A percentile compares a stretch with the other conserved stretches of the same genome.
Evolutionary conservation across 2,888 invertebrate species (phyloP).

Genomic region (Eupithecia insigniata): DNA sequence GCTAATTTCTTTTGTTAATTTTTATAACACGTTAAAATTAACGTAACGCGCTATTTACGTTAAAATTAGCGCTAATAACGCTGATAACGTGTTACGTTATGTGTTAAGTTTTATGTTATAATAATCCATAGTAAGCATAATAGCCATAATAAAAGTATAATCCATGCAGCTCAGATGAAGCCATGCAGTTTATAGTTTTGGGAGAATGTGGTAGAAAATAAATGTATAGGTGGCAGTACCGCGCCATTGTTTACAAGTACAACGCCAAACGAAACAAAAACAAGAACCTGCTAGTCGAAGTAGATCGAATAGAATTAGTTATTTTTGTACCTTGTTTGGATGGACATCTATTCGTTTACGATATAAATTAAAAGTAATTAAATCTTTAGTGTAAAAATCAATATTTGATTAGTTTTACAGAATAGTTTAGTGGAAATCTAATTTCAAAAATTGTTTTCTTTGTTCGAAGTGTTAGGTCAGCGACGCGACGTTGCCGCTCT

Average conservation of each 20-base stretch:
- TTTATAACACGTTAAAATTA: too few species aligned
- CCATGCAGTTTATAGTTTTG: too few species aligned
- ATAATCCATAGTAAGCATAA: too few species aligned
- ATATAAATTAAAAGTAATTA: slow-evolving; percentile 9
- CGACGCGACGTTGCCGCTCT: slow-evolving; percentile 78
- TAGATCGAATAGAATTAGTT: slow-evolving; percentile 53
- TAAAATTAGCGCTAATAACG: too few species aligned
- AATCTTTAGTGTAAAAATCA: slow-evolving; percentile 29
- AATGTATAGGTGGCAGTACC: slow-evolving; percentile 54
- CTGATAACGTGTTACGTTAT: too few species aligned
- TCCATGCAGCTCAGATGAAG: too few species aligned
- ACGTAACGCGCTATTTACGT: too few species aligned
- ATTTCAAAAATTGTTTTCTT: slow-evolving; percentile 52
- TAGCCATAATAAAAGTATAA: too few species aligned
- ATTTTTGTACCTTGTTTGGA: slow-evolving; percentile 53
- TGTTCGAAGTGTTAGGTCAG: slow-evolving; percentile 59
- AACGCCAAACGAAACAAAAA: slow-evolving; percentile 61
- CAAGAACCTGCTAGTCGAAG: slow-evolving; percentile 52
- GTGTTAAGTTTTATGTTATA: too few species aligned
- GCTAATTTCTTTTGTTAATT: too few species aligned
- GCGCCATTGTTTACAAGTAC: slow-evolving; percentile 69
- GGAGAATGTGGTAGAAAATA: slow-evolving; percentile 10
- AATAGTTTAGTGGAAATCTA: slow-evolving; percentile 4
- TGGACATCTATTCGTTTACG: slow-evolving; percentile 39
- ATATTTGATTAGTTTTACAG: neutral